Evolutionary conservation across 2,113 vertebrate species (phyloP).

Genomic region (Tenrec ecaudatus): DNA sequence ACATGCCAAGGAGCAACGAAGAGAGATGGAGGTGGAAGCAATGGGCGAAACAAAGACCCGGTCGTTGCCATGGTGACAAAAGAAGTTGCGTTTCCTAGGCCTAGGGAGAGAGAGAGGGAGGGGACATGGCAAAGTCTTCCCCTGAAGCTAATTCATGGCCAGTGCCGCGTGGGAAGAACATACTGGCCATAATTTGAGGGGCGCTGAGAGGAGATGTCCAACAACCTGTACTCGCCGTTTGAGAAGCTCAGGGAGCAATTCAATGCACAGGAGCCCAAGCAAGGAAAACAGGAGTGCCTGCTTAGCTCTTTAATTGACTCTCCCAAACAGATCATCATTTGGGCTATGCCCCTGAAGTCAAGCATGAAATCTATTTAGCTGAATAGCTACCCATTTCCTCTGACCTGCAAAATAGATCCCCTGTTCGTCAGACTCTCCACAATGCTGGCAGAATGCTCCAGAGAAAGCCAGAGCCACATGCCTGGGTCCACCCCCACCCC

Average conservation of each 20-base stretch:
- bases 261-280: slow-evolving; percentile 62
- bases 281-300: slow-evolving; percentile 67
- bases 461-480: slow-evolving; percentile 67
- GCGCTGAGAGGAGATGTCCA: background rate
- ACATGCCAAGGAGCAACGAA: background rate
- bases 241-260: slow-evolving; percentile 59
- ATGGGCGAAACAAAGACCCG: background rate
- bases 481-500: background rate
- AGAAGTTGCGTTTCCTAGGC: background rate
- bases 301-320: slow-evolving; percentile 77
- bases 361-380: slow-evolving; percentile 86
- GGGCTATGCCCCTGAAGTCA: slow-evolving; percentile 79
- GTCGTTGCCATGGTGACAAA: background rate
- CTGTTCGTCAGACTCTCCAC: slow-evolving; percentile 65
- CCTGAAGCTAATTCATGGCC: slow-evolving; percentile 44
- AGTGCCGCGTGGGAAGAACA: slow-evolving; percentile 2
- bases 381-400: slow-evolving; percentile 80
- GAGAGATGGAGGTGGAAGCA: background rate
- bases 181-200: slow-evolving; percentile 4
- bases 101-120: background rate
- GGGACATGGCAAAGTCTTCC: background rate
- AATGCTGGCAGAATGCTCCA: slow-evolving; percentile 55
- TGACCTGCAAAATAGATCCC: slow-evolving; percentile 78
- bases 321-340: slow-evolving; percentile 81
- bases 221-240: slow-evolving; percentile 28